These are phyloP conservation scores for Amiota communis DNA, from an alignment of 2,888 invertebrate genomes.

Conservation along the genomic window DNA sequence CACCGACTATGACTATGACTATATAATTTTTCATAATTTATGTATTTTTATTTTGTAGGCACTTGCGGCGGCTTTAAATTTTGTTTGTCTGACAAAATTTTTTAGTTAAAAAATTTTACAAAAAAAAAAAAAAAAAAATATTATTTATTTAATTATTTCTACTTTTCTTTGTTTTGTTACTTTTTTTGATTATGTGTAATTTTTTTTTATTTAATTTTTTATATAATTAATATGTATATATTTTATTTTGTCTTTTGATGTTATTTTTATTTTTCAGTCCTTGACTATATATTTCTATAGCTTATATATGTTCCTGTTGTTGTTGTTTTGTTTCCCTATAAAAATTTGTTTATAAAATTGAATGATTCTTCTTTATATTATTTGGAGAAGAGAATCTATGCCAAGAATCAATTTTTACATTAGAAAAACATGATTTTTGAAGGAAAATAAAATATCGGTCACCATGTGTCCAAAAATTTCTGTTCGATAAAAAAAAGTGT, in stretches of 20 bases:
- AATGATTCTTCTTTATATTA: background rate
- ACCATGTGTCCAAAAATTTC: no score
- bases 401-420: no score
- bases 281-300: background rate
- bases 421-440: no score
- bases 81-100: background rate
- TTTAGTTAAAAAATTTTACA: slow-evolving; percentile 1
- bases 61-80: slow-evolving; percentile 13
- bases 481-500: no score
- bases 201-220: background rate
- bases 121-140: background rate
- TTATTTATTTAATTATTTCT: background rate
- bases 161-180: background rate
- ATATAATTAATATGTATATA: background rate
- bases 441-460: no score
- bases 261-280: background rate
- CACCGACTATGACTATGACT: no score
- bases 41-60: background rate
- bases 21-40: no score
- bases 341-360: no score
- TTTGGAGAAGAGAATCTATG: no score
- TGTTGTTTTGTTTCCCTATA: no score
- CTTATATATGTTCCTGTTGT: background rate
- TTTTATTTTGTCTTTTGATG: background rate
- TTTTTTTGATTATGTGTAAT: background rate